A percentile compares a stretch with the other conserved stretches of the same genome.
phyloP scores from a whole-genome alignment of 1,140 invertebrate species.

The Potamilus streckersoni region DNA sequence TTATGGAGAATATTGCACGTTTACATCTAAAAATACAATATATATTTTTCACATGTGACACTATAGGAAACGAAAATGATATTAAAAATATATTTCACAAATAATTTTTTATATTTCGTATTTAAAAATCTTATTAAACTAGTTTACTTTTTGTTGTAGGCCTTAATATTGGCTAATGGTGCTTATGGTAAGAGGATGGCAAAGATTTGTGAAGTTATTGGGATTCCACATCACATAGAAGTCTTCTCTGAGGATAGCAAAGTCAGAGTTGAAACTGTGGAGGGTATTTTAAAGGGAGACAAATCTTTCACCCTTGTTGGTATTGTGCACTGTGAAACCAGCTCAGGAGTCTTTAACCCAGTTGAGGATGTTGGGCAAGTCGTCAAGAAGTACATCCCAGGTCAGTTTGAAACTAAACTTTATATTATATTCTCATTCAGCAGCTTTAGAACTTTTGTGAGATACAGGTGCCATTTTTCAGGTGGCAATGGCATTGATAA shows the following conservation, averaged over 20 bases:
- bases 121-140: neutral
- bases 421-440: too few species aligned
- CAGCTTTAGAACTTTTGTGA: too few species aligned
- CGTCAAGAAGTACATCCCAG: conserved; percentile 60
- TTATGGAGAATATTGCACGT: neutral
- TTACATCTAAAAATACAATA: neutral
- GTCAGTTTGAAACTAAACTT: conserved; percentile 32
- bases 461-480: too few species aligned
- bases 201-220: conserved; percentile 66
- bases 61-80: neutral
- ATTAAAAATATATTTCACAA: neutral
- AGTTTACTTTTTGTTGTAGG: conserved; percentile 48
- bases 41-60: conserved; percentile 11
- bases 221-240: conserved; percentile 58
- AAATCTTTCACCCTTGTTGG: conserved; percentile 62
- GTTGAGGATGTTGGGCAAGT: conserved; percentile 66
- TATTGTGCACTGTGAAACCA: conserved; percentile 71
- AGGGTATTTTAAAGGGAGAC: conserved; percentile 45
- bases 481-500: too few species aligned
- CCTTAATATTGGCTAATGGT: conserved; percentile 69
- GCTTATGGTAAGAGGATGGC: conserved; percentile 70
- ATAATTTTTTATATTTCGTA: neutral
- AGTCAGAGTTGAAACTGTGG: conserved; percentile 56
- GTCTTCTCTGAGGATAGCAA: conserved; percentile 64
- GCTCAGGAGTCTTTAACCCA: conserved; percentile 70